These are phyloP conservation scores for Vanessa tameamea DNA, from an alignment of 1,140 invertebrate species.

Conservation along the genomic window DNA sequence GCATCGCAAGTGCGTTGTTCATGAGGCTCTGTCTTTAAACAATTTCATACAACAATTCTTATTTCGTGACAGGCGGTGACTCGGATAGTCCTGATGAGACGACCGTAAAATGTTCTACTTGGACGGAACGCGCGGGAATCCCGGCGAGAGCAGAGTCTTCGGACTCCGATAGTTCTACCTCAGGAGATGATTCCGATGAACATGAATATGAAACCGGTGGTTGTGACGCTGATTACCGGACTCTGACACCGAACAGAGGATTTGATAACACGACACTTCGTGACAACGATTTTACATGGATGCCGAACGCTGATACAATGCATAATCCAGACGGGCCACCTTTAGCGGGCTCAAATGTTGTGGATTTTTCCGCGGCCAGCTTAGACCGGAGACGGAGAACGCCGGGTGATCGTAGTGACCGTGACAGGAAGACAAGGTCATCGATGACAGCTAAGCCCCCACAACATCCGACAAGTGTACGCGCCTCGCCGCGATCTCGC, in stretches of 20 bases:
- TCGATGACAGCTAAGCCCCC: slow-evolving; percentile 77
- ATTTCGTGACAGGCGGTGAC: slow-evolving; percentile 76
- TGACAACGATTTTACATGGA: slow-evolving; percentile 83
- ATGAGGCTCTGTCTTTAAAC: slow-evolving; percentile 50
- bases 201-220: slow-evolving; percentile 58
- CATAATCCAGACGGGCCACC: slow-evolving; percentile 63
- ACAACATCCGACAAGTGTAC: slow-evolving; percentile 71
- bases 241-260: slow-evolving; percentile 65
- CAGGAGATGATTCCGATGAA: slow-evolving; percentile 68
- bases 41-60: slow-evolving; percentile 45
- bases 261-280: slow-evolving; percentile 79
- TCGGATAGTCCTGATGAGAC: slow-evolving; percentile 77
- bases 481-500: slow-evolving; percentile 67
- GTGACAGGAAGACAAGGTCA: slow-evolving; percentile 82
- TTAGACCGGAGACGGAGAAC: slow-evolving; percentile 78
- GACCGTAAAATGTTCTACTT: slow-evolving; percentile 73
- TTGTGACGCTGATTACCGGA: slow-evolving; percentile 63
- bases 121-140: slow-evolving; percentile 61
- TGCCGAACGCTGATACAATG: slow-evolving; percentile 67
- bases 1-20: slow-evolving; percentile 48
- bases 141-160: slow-evolving; percentile 60
- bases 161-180: slow-evolving; percentile 66
- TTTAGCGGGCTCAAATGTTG: slow-evolving; percentile 52
- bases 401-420: slow-evolving; percentile 63
- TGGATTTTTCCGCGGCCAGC: slow-evolving; percentile 71